A percentile compares a stretch with the other conserved stretches of the same genome.
phyloP scores from a whole-genome alignment of 1,140 invertebrate genomes.

The Cheumatopsyche charites region DNA sequence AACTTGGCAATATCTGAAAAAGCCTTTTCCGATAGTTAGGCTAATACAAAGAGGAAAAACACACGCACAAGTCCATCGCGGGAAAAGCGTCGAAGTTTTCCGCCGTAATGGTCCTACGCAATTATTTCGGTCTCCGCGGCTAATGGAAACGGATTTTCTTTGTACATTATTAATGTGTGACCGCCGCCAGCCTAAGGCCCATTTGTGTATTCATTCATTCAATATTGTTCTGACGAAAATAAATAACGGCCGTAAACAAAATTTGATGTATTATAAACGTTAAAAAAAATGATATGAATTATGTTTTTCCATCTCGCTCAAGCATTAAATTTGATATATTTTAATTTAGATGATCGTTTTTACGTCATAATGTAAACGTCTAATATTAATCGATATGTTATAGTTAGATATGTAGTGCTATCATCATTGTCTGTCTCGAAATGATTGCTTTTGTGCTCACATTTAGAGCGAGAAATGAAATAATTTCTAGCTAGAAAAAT shows the following conservation, averaged over 20 bases:
- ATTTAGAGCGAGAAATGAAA: no score
- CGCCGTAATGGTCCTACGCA: slow-evolving; percentile 8
- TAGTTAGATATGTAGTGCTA: no score
- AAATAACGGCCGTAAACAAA: slow-evolving; percentile 9
- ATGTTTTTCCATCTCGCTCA: no score
- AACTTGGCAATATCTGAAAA: slow-evolving; percentile 20
- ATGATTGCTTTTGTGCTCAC: no score
- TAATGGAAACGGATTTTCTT: slow-evolving; percentile 37
- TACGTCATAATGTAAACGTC: no score
- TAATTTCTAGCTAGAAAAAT: no score
- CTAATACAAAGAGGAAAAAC: slow-evolving; percentile 32
- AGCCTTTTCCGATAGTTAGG: slow-evolving; percentile 28
- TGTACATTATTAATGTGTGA: slow-evolving; percentile 34
- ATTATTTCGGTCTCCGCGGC: slow-evolving; percentile 18
- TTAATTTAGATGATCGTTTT: no score
- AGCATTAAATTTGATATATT: no score
- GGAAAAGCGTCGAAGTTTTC: slow-evolving; percentile 13
- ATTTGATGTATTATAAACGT: not conserved
- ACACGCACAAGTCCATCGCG: not conserved
- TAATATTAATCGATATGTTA: no score
- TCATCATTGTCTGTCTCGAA: no score
- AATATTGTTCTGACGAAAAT: slow-evolving; percentile 16
- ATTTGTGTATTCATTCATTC: no score
- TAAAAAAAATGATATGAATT: no score
- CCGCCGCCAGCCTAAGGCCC: not conserved